Percentiles rank a stretch among this genome's conserved stretches.
These are phyloP conservation scores for Zootoca vivipara DNA, from an alignment of 2,113 vertebrate species.

Conservation along the genomic window DNA sequence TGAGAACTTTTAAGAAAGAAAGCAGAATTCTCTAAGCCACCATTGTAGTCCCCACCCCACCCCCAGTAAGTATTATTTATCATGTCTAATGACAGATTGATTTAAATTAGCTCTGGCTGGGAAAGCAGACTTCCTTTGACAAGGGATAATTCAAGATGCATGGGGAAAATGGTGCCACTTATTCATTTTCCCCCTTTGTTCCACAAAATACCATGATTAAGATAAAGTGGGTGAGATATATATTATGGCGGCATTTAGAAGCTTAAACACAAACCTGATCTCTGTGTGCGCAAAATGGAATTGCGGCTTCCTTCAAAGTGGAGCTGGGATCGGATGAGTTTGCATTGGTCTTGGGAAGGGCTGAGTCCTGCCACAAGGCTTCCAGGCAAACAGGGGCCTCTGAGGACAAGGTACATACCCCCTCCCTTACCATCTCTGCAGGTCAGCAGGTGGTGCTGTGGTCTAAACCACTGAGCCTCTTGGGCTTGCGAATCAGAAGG, in stretches of 20 bases:
- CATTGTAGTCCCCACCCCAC: not conserved
- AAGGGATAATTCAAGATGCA: slow-evolving; percentile 28
- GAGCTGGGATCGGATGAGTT: no score
- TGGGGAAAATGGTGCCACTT: not conserved
- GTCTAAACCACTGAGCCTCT: no score
- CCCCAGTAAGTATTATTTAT: slow-evolving; percentile 39
- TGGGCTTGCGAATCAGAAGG: no score
- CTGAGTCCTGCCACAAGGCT: not conserved
- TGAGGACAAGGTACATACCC: not conserved
- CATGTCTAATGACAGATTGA: slow-evolving; percentile 38
- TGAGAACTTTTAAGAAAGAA: slow-evolving; percentile 37
- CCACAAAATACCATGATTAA: not conserved
- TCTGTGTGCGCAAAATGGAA: not conserved
- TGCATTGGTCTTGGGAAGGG: not conserved
- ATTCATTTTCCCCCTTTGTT: not conserved
- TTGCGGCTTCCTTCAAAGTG: not conserved
- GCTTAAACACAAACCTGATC: not conserved
- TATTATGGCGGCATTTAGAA: slow-evolving; percentile 6
- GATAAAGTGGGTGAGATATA: slow-evolving; percentile 11
- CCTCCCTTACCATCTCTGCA: no score
- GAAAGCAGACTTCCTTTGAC: slow-evolving; percentile 45
- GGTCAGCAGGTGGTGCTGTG: no score
- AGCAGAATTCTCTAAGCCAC: slow-evolving; percentile 39
- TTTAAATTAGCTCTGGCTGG: slow-evolving; percentile 36
- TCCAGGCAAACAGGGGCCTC: not conserved